Conservation (phyloP, 2,113 vertebrate genomes). For the Pygoscelis antarcticus region DNA sequence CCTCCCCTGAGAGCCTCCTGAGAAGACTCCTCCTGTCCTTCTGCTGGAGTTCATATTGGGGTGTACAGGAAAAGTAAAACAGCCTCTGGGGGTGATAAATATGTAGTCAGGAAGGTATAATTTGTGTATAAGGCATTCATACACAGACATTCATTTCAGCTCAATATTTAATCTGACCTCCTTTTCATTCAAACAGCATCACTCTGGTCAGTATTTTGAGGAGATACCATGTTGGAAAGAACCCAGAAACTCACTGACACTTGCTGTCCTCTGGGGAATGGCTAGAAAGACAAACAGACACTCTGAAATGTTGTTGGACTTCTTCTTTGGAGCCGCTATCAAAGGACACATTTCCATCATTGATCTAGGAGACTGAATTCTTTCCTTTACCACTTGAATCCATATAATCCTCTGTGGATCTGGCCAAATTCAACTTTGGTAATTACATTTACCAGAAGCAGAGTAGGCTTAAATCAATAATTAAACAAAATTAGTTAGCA, state of each 20-base stretch:
- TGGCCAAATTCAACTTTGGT: conserved; percentile 9
- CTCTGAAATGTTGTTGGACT: background rate
- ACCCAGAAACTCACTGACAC: background rate
- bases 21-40: background rate
- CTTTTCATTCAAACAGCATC: background rate
- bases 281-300: background rate
- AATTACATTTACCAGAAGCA: conserved; percentile 34
- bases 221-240: background rate
- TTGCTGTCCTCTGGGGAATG: background rate
- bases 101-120: background rate
- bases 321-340: background rate
- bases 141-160: background rate
- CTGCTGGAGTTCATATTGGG: background rate
- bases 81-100: background rate
- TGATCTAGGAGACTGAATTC: background rate
- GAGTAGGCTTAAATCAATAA: conserved; percentile 45
- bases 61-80: background rate
- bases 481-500: conserved; percentile 26
- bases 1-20: background rate
- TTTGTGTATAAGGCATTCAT: background rate
- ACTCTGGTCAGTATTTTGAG: background rate
- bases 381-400: background rate
- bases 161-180: background rate
- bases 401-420: background rate
- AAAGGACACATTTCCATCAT: background rate